Conservation (phyloP, 1,140 invertebrate genomes). For the Delia radicum region DNA sequence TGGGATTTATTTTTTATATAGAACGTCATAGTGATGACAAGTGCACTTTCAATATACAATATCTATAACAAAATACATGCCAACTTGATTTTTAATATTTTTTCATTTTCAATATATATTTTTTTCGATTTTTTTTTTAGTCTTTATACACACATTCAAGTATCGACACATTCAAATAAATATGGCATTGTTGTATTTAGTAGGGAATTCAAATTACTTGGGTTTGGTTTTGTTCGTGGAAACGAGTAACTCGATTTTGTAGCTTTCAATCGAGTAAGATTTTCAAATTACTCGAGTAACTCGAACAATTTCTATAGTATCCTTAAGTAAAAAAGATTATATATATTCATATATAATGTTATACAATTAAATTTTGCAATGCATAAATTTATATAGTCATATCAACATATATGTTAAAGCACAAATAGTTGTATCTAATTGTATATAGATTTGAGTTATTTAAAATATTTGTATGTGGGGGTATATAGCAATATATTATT, state of each 20-base stretch:
- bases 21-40: not conserved
- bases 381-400: no score
- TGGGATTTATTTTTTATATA: not conserved
- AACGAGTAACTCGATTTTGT: not conserved
- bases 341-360: no score
- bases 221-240: not conserved
- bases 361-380: no score
- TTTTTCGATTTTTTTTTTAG: not conserved
- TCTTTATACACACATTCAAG: not conserved
- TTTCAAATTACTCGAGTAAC: no score
- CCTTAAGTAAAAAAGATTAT: no score
- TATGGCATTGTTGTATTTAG: not conserved
- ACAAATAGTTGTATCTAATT: no score
- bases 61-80: not conserved
- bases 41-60: not conserved
- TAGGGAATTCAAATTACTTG: not conserved
- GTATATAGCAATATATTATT: no score
- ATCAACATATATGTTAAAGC: no score
- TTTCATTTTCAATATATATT: not conserved
- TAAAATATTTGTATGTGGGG: no score
- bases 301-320: no score
- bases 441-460: no score
- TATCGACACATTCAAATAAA: not conserved
- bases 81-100: not conserved
- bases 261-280: no score